Evolutionary conservation across 2,888 invertebrate species (phyloP), one percentile per base, ranked within the genome.

Genomic region (Clitarchus hookeri): DNA sequence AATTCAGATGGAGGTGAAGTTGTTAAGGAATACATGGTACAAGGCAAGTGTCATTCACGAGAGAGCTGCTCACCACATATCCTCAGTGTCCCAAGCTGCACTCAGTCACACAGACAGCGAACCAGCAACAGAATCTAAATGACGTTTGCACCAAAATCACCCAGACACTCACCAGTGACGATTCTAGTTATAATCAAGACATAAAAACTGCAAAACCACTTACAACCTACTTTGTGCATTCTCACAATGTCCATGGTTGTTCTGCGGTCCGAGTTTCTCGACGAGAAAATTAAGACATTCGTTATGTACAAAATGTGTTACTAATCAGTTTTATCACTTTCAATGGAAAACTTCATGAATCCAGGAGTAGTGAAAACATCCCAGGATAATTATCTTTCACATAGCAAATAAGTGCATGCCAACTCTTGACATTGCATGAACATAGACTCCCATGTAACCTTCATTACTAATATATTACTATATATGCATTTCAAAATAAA

Each of bases 401-500:
- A 2, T 53, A 23, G 65, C 65, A 65, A 23, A 65, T n/a, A 65
- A 23, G n/a, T 65, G 65, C 65, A 65, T 65, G 16, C 23, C 65
- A 65, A 65, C 16, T 19, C 11, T 2, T 11, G 48, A 65, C 19
- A 65, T 8, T 8, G 6, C 6, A 65, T 6, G 8, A 19, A 65
- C n/a, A 65, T 65, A 65, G 65, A 23, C 8, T 65, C 48, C 48
- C 11, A 16, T 65, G 65, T n/a, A 65, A 65, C 65, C n/a, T 65
- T 65, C 53, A 53, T 6, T 65, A 65, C 65, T 65, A 16, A 65
- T 65, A 65, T 65, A 65, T 65, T 65, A 65, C 65, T 65, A 65
- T 65, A 65, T 65, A 65, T 65, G 65, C n/a, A 65, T 65, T 65
- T 65, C 65, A 65, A 65, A 65, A 65, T 65, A n/a, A 65, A 65